Percentiles rank a stretch among this genome's conserved stretches.
phyloP scores from a whole-genome alignment of 2,888 invertebrate genomes.

The Eudasyphora cyanicolor region DNA sequence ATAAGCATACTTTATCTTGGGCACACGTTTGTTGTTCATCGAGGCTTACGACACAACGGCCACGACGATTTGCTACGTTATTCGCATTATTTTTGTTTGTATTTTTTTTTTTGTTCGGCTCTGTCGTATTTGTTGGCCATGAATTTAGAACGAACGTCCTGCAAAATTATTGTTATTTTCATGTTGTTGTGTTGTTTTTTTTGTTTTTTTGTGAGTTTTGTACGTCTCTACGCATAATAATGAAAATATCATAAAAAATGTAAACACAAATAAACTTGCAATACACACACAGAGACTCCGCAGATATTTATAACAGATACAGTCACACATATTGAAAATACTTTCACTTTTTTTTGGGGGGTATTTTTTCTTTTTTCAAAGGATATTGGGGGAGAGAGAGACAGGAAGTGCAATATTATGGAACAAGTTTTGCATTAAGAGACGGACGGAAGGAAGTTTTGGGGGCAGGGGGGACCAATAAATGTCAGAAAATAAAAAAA shows the following conservation, averaged over 20 bases:
- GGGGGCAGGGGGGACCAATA: not conserved
- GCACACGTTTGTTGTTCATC: constrained; percentile 54
- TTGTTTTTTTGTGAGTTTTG: constrained; percentile 37
- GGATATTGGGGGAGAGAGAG: not conserved
- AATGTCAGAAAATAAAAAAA: not conserved
- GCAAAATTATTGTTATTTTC: constrained; percentile 49
- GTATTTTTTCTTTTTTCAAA: not conserved
- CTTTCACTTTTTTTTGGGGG: not conserved
- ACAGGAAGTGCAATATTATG: not conserved
- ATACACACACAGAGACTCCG: constrained; percentile 2
- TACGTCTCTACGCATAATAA: constrained; percentile 66
- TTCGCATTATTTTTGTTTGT: constrained; percentile 11
- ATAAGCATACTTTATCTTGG: constrained; percentile 64
- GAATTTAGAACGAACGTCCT: constrained; percentile 63
- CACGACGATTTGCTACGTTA: constrained; percentile 5
- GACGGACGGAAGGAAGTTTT: no score
- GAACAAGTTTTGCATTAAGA: not conserved
- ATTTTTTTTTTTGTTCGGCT: constrained; percentile 8
- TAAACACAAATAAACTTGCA: constrained; percentile 47
- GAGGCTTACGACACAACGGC: constrained; percentile 13
- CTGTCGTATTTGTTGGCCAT: constrained; percentile 53
- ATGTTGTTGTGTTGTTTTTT: not conserved
- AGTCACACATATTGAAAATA: not conserved
- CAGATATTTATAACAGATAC: not conserved
- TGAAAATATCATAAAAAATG: constrained; percentile 62